Conservation (phyloP, 2,797 vertebrate genomes). For the Centroberyx gerrardi region DNA sequence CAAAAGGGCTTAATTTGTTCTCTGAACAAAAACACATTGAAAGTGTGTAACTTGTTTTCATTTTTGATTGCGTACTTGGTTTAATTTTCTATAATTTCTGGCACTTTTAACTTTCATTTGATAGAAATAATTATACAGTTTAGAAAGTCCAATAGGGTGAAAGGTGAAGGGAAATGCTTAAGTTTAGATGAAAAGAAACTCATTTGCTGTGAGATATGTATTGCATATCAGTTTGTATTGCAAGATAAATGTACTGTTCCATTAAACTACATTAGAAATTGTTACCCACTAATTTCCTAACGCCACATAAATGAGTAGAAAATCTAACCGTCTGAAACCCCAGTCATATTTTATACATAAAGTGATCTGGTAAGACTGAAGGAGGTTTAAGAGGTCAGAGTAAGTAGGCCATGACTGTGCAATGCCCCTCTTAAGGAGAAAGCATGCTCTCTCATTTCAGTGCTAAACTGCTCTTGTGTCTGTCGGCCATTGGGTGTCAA, state of each 20-base stretch:
- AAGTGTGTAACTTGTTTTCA: not conserved
- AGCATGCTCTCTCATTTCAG: not conserved
- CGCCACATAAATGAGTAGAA: not conserved
- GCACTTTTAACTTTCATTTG: not conserved
- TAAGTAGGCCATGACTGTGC: not conserved
- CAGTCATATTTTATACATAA: not conserved
- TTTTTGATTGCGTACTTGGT: not conserved
- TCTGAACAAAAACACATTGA: not conserved
- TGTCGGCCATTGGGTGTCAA: too few species aligned
- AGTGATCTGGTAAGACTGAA: not conserved
- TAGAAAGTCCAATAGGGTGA: conserved; percentile 1
- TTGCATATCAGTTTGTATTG: too few species aligned
- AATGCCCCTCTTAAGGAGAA: not conserved
- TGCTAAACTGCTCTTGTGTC: not conserved
- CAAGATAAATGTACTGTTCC: too few species aligned
- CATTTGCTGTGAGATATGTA: not conserved
- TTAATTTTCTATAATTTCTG: not conserved
- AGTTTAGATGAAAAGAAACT: not conserved
- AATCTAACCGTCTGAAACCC: not conserved
- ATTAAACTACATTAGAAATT: not conserved
- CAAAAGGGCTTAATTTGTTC: not conserved
- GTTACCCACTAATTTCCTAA: not conserved
- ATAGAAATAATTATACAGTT: not conserved
- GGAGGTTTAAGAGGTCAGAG: not conserved
- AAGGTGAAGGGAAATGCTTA: not conserved